Evolutionary conservation across 2,113 vertebrate genomes (phyloP).

Genomic region (Taxidea taxus): DNA sequence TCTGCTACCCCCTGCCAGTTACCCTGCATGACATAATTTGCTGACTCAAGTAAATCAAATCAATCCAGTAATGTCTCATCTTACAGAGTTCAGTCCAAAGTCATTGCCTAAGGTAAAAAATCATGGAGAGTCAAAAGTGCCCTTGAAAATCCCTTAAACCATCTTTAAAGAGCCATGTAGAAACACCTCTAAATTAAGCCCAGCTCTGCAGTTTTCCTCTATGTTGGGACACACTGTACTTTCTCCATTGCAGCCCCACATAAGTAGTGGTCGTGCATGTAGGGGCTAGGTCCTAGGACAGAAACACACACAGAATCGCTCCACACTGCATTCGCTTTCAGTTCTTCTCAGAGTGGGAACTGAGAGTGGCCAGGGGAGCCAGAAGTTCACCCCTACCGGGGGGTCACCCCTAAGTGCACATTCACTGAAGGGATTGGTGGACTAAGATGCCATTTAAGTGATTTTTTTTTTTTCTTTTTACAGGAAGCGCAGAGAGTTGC

Average conservation of each 20-base stretch:
- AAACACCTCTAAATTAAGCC: background rate
- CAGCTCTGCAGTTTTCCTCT: background rate
- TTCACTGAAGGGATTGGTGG: background rate
- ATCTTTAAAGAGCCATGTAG: background rate
- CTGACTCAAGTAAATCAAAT: background rate
- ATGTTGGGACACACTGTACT: background rate
- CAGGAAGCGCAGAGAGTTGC: background rate
- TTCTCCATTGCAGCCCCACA: background rate
- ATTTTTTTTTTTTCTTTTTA: background rate
- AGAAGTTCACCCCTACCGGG: background rate
- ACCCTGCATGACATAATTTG: conserved; percentile 4
- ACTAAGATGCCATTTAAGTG: background rate
- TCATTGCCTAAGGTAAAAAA: background rate
- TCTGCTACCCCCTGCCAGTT: background rate
- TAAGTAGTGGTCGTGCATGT: background rate
- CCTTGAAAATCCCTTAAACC: background rate
- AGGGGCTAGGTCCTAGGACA: background rate
- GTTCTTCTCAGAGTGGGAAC: background rate
- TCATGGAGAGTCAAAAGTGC: background rate
- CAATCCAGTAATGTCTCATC: background rate
- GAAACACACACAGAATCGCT: background rate
- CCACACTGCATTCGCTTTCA: background rate
- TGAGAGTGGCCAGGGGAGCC: background rate
- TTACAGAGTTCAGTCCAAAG: background rate
- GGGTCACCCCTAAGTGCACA: background rate